A percentile compares a stretch with the other conserved stretches of the same genome.
Evolutionary conservation across 2,113 vertebrate genomes (phyloP).

Genomic region (Diadophis punctatus): DNA sequence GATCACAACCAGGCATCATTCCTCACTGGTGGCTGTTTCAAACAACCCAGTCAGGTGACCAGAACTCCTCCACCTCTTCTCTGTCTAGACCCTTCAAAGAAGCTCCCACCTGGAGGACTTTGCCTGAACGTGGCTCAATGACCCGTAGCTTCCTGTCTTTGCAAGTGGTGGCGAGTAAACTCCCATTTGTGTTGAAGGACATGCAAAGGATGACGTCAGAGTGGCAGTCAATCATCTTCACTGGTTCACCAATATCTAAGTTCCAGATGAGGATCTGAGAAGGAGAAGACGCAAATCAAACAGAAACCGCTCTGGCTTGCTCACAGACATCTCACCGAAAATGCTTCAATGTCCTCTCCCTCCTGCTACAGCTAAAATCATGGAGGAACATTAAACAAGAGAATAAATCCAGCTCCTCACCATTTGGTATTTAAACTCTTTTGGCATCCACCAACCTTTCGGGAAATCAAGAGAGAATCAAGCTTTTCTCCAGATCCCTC

Average conservation of each 20-base stretch:
- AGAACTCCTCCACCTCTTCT: background rate
- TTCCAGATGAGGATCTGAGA: conserved; percentile 96
- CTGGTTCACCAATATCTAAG: conserved; percentile 89
- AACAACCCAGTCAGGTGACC: background rate
- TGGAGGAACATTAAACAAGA: background rate
- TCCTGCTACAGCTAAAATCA: background rate
- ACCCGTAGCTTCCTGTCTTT: conserved; percentile 93
- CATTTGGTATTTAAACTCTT: background rate
- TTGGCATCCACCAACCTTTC: background rate
- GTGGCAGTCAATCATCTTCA: conserved; percentile 99
- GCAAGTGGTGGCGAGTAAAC: conserved; percentile 91
- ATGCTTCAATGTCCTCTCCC: background rate
- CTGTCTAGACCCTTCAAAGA: background rate
- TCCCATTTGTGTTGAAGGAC: conserved; percentile 95
- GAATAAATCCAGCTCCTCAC: background rate
- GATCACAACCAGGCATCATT: background rate
- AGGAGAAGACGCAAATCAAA: background rate
- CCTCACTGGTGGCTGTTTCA: too few species aligned
- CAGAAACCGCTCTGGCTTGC: background rate
- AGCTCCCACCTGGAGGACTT: conserved; percentile 83
- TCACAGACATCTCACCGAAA: background rate
- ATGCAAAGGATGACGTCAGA: conserved; percentile 92
- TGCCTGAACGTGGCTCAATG: conserved; percentile 89
- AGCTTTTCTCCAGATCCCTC: background rate
- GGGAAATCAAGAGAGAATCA: background rate